Conservation (phyloP, 2,113 vertebrate genomes). For the Mirounga angustirostris region DNA sequence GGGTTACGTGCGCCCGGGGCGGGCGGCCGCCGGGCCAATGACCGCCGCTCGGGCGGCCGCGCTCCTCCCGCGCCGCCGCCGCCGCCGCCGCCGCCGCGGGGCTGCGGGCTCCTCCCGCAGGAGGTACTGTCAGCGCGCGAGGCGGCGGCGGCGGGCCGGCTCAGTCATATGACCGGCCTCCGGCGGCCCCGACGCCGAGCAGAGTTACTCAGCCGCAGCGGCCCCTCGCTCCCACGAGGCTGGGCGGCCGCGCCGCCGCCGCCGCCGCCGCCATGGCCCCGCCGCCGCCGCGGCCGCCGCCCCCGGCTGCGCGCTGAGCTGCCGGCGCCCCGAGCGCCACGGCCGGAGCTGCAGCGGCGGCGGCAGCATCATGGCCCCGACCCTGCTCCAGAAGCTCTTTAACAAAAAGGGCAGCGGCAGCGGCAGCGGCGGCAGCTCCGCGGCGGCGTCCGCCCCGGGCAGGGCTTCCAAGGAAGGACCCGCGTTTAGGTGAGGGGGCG, state of each 20-base stretch:
- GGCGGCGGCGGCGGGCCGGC: slow-evolving; percentile 57
- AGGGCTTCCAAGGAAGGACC: slow-evolving; percentile 83
- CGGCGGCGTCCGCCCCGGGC: slow-evolving; percentile 57
- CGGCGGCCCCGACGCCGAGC: slow-evolving; percentile 13
- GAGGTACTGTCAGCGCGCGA: slow-evolving; percentile 56
- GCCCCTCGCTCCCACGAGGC: slow-evolving; percentile 44
- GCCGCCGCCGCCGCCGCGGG: slow-evolving; percentile 10
- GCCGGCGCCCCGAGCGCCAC: neutral
- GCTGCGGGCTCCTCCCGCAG: slow-evolving; percentile 66
- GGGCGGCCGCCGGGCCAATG: slow-evolving; percentile 57
- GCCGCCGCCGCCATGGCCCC: slow-evolving; percentile 60
- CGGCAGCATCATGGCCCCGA: slow-evolving; percentile 87
- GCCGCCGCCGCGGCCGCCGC: slow-evolving; percentile 46
- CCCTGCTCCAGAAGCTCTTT: slow-evolving; percentile 90
- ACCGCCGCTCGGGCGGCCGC: neutral
- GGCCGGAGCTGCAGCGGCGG: slow-evolving; percentile 61
- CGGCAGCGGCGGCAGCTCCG: slow-evolving; percentile 54
- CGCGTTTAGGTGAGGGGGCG: slow-evolving; percentile 86
- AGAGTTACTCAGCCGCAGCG: neutral
- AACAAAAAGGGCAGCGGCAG: slow-evolving; percentile 86
- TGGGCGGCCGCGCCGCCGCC: slow-evolving; percentile 62
- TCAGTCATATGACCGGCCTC: slow-evolving; percentile 69
- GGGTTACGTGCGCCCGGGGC: slow-evolving; percentile 69
- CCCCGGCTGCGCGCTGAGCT: slow-evolving; percentile 66
- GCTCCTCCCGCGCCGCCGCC: slow-evolving; percentile 56